phyloP scores from a whole-genome alignment of 1,140 invertebrate species.

The Papilio polyxenes region DNA sequence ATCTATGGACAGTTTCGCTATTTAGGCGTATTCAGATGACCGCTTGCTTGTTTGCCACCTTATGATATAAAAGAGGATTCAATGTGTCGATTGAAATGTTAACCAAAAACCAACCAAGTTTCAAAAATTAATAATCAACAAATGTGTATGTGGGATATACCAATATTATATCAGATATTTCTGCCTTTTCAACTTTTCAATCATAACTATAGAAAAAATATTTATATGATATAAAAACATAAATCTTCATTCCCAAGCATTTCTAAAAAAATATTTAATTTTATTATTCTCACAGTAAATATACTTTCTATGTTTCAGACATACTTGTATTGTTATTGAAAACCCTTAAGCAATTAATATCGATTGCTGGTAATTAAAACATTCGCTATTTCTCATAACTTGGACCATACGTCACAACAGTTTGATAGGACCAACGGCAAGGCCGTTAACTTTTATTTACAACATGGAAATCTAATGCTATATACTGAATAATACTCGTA shows the following conservation, averaged over 20 bases:
- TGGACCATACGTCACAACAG: neutral
- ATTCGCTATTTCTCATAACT: slow-evolving; percentile 14
- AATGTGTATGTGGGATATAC: no score
- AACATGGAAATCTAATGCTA: slow-evolving; percentile 32
- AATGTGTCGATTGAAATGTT: no score
- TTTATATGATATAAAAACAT: neutral
- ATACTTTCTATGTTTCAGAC: neutral
- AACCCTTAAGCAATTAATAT: no score
- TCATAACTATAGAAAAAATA: no score
- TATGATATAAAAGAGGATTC: no score
- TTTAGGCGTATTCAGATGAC: no score
- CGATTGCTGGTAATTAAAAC: neutral
- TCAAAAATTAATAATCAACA: no score
- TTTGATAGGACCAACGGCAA: slow-evolving; percentile 33
- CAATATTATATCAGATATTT: no score
- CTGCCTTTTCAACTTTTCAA: no score
- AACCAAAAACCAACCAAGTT: no score
- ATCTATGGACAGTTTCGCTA: no score
- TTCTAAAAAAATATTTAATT: neutral
- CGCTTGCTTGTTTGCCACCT: no score
- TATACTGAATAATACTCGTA: slow-evolving; percentile 26
- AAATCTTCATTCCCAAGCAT: neutral
- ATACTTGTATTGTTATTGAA: neutral
- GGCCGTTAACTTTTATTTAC: slow-evolving; percentile 39
- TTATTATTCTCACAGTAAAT: neutral